Evolutionary conservation across 2,797 vertebrate genomes (phyloP).

Genomic region (Fistularia commersonii): DNA sequence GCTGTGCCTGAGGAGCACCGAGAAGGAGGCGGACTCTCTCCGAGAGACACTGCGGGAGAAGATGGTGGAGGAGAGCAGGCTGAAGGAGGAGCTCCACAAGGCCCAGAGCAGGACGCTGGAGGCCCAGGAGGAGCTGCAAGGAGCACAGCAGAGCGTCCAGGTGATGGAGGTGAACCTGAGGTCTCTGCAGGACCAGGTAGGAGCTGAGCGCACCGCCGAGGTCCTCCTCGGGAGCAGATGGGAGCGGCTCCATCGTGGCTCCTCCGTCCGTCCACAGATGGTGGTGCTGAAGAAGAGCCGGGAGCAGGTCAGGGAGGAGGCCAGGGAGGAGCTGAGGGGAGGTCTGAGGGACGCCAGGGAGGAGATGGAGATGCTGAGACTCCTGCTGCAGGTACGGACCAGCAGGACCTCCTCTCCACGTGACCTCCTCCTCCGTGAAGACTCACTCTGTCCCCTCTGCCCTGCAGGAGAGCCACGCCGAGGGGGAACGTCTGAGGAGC

Average conservation of each 20-base stretch:
- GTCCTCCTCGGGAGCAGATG: neutral
- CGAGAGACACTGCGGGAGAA: too few relatives aligned
- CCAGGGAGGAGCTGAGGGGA: too few relatives aligned
- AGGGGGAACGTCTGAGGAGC: slow-evolving; percentile 1
- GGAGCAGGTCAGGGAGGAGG: neutral
- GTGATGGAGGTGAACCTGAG: neutral
- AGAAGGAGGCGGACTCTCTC: too few relatives aligned
- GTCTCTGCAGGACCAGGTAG: neutral
- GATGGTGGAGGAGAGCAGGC: too few relatives aligned
- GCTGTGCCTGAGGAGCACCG: too few relatives aligned
- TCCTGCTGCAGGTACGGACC: neutral
- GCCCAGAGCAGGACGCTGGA: neutral
- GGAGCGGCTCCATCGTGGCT: neutral
- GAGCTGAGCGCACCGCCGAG: neutral
- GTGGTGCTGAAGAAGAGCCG: neutral
- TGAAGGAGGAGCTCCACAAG: neutral
- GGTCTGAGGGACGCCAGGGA: neutral
- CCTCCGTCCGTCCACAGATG: neutral
- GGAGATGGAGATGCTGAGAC: neutral
- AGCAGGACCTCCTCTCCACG: neutral
- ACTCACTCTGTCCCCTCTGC: neutral
- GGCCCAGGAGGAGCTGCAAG: neutral
- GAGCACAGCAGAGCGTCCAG: neutral
- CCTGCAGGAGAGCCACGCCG: neutral
- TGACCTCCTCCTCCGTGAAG: neutral